A percentile compares a stretch with the other conserved stretches of the same genome.
These are phyloP conservation scores for Drosophila arizonae DNA, from an alignment of 1,140 invertebrate genomes.

Conservation along the genomic window DNA sequence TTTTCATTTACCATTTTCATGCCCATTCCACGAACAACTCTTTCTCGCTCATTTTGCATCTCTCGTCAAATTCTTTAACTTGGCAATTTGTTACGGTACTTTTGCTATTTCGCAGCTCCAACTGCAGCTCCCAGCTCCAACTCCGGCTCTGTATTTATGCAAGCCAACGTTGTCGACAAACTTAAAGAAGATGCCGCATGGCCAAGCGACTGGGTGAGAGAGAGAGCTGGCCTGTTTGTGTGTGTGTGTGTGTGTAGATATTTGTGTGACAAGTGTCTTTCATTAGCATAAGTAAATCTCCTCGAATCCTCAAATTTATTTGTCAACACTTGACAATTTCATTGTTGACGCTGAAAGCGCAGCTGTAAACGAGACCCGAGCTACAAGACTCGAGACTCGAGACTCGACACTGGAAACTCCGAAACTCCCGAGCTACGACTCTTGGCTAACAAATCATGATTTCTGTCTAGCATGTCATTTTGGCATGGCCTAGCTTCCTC, in stretches of 20 bases:
- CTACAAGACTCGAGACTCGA: background rate
- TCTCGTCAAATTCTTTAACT: constrained; percentile 75
- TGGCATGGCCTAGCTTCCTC: constrained; percentile 39
- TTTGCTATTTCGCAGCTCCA: constrained; percentile 45
- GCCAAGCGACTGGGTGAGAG: background rate
- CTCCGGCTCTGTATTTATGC: constrained; percentile 57
- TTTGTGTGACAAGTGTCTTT: constrained; percentile 80
- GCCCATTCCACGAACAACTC: constrained; percentile 52
- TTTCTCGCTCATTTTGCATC: constrained; percentile 62
- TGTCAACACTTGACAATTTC: constrained; percentile 82
- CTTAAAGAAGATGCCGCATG: constrained; percentile 73
- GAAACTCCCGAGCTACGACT: constrained; percentile 1
- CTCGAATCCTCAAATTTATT: constrained; percentile 81
- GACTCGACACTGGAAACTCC: background rate
- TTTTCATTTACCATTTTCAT: constrained; percentile 29
- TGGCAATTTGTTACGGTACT: constrained; percentile 77
- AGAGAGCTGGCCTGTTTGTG: background rate
- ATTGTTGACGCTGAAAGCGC: constrained; percentile 71
- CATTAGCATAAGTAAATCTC: constrained; percentile 82
- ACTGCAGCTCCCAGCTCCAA: background rate
- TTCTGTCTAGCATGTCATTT: constrained; percentile 69
- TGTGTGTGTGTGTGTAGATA: constrained; percentile 43
- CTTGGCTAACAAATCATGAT: constrained; percentile 70
- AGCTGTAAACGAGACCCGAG: constrained; percentile 54
- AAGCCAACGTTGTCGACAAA: constrained; percentile 62